These are phyloP conservation scores for Teleopsis dalmanni DNA, from an alignment of 1,140 invertebrate species.

Conservation along the genomic window DNA sequence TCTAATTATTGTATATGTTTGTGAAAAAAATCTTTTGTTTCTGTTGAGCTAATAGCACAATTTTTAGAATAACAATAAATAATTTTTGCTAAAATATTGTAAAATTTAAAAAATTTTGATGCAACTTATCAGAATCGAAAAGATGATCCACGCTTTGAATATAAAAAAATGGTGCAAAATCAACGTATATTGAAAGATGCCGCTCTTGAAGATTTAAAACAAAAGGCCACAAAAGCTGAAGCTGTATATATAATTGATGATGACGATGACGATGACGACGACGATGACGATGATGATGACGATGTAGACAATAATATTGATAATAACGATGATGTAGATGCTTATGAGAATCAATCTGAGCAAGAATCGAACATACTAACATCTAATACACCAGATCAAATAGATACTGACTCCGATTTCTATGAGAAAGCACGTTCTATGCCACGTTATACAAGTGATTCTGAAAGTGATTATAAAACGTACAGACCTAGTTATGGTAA, in stretches of 20 bases:
- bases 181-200: constrained; percentile 9
- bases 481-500: constrained; percentile 8
- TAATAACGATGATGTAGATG: constrained; percentile 22
- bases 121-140: too few relatives aligned
- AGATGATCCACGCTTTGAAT: constrained; percentile 30
- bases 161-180: constrained; percentile 31
- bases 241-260: constrained; percentile 39
- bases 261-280: constrained; percentile 24
- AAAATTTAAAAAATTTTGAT: too few relatives aligned
- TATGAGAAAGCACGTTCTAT: constrained; percentile 20
- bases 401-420: constrained; percentile 34
- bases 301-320: constrained; percentile 4
- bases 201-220: background rate
- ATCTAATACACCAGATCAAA: constrained; percentile 17
- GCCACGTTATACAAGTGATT: constrained; percentile 36
- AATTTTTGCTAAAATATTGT: too few relatives aligned
- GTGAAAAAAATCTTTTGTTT: too few relatives aligned
- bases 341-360: constrained; percentile 14
- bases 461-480: constrained; percentile 32
- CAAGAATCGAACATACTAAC: too few relatives aligned
- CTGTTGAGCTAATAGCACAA: constrained; percentile 30
- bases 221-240: constrained; percentile 16
- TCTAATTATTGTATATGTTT: too few relatives aligned
- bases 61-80: constrained; percentile 18
- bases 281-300: constrained; percentile 19